phyloP scores from a whole-genome alignment of 2,797 vertebrate genomes.

The Parauchenoglanis punctatus region DNA sequence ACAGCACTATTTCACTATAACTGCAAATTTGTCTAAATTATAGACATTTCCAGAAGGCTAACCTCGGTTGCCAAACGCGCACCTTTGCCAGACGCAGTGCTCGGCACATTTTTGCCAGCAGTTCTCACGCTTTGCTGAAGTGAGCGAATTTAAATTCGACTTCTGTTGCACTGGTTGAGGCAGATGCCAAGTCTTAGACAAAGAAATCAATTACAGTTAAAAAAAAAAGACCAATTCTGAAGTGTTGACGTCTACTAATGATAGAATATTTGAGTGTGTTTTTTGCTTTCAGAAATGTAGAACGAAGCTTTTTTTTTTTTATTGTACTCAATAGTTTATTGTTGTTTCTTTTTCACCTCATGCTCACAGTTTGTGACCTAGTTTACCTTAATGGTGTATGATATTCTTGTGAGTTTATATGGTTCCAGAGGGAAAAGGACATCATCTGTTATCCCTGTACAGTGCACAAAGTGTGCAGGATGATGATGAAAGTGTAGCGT shows the following conservation, averaged over 20 bases:
- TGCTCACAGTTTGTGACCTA: background rate
- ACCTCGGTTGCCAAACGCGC: background rate
- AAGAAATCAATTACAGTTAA: conserved; percentile 6
- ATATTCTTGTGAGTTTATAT: background rate
- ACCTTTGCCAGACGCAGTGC: conserved; percentile 6
- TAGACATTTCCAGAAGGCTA: conserved; percentile 1
- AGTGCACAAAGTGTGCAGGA: background rate
- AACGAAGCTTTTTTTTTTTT: background rate
- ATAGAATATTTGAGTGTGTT: no score
- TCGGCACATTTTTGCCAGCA: conserved; percentile 17
- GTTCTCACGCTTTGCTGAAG: conserved; percentile 22
- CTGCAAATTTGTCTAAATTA: conserved; percentile 28
- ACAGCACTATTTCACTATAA: background rate
- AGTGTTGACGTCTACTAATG: background rate
- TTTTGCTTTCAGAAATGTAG: background rate
- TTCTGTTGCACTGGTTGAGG: background rate
- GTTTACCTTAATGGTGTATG: background rate
- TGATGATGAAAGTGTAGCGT: background rate
- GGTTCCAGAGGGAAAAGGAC: background rate
- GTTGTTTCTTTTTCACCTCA: background rate
- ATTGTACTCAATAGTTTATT: background rate
- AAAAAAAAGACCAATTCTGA: background rate
- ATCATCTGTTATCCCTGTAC: background rate
- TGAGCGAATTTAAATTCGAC: conserved; percentile 36
- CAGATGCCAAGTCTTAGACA: conserved; percentile 1